Conservation (phyloP, 2,797 vertebrate species). For the Ceyx erithaca region DNA sequence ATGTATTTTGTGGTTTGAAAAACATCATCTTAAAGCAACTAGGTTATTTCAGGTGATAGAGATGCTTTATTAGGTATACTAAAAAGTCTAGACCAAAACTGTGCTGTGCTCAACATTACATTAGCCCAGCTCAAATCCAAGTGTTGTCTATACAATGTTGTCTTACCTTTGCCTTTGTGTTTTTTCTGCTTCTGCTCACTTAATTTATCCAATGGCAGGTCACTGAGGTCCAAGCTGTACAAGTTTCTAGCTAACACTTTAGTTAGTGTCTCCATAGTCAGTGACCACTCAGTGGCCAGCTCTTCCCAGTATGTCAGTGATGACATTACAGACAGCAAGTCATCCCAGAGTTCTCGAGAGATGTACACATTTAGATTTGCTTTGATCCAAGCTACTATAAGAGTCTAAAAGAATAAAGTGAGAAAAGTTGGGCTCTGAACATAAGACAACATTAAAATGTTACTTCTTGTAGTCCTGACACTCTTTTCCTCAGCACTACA, state of each 20-base stretch:
- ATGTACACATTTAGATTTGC: constrained; percentile 98
- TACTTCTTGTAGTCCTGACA: neutral
- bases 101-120: neutral
- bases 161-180: constrained; percentile 97
- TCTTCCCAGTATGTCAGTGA: constrained; percentile 98
- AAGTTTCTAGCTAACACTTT: constrained; percentile 98
- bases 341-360: constrained; percentile 97
- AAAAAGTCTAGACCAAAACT: neutral
- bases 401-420: constrained; percentile 84
- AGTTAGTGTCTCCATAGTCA: constrained; percentile 98
- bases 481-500: neutral
- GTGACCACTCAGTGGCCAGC: constrained; percentile 97
- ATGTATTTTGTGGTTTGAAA: neutral
- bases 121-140: neutral
- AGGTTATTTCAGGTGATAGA: neutral
- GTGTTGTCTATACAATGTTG: neutral
- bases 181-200: constrained; percentile 99
- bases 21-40: neutral
- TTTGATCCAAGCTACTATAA: constrained; percentile 99
- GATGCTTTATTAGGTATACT: neutral
- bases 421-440: constrained; percentile 17
- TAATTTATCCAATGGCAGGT: constrained; percentile 95
- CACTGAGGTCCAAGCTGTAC: constrained; percentile 94
- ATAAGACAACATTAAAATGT: neutral
- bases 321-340: constrained; percentile 93